Evolutionary conservation across 2,888 invertebrate genomes (phyloP), one percentile per base, ranked within the genome.

Genomic region (Brachypalpus laphriformis): DNA sequence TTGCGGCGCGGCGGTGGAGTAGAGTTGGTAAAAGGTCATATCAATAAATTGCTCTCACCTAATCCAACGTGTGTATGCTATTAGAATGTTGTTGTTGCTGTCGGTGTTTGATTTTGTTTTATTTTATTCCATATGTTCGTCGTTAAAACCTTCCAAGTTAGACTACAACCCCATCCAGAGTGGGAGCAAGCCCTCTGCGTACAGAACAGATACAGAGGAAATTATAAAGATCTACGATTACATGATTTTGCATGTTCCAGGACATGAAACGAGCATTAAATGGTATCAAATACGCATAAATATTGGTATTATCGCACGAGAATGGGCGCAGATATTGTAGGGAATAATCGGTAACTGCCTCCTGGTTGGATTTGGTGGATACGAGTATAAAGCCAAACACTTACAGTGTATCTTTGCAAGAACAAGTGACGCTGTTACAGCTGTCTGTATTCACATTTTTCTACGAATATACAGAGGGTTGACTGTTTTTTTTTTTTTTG

Each of bases 211-310:
- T 56, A 78, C 34, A 31, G 71, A 66, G 68, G 89, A 89, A 88
- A 90, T 90, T 90, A 90, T 89, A 87, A 87, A 90, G 90, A 90
- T 90, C 89, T 90, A 90, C 89, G 90, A 90, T 89, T 90, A 90
- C 90, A 90, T 90, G 90, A 90, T 90, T 90, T 90, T 90, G 90
- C 90, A 90, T 90, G 90, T 90, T 89, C 89, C 88, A 89, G 87
- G 88, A 88, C 90, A 90, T 90, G 89, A 89, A 90, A 89, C 88
- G 88, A 89, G 66, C 90, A 89, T 89, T 90, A 89, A 89, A 88
- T 89, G 90, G 89, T 89, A 90, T 90, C 90, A 90, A 90, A 90
- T 89, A 88, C 90, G 87, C 88, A 90, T 90, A 90, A 90, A 90
- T 90, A 89, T 90, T 88, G 89, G 88, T 87, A 89, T 89, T 89